Evolutionary conservation across 2,797 vertebrate genomes (phyloP), one percentile per base, ranked within the genome.

Genomic region (Avahi laniger): DNA sequence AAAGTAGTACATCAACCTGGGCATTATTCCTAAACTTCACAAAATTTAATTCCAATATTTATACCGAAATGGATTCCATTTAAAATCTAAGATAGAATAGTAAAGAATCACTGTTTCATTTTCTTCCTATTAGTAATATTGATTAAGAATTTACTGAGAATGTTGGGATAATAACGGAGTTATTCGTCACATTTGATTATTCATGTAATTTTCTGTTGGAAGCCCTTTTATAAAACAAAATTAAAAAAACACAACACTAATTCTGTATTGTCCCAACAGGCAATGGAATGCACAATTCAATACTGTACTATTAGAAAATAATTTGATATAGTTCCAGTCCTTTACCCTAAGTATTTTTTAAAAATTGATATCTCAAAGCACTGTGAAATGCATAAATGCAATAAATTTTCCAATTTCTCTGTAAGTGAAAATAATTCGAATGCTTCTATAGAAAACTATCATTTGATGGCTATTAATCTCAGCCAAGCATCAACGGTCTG

Each of bases 381-480:
- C 10, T n/a, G 69, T 41, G 70, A 79, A 59, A 46, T 12, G 3
- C 24, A 15, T 73, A 89, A 89, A 61, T 11, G 63, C 38, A 85
- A 67, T 63, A 4, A 22, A 35, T 73, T 92, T 96, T 82, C 65
- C n/a, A 86, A 10, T 81, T 93, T 94, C 48, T 86, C 38, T 89
- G 14, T 63, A 61, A 59, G 59, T 17, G 30, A 48, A 80, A 76
- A 78, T 35, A 72, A 88, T 89, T 35, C n/a, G 15, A 96, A 30
- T 22, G 76, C 0, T 80, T 4, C 38, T 65, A 35, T 46, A 78
- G 33, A 75, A 84, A 72, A 10, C 8, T 35, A 9, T 79, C 28
- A 18, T 48, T n/a, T 81, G 63, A 69, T 65, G 33, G 24, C 41
- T 38, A 75, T 48, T 65, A 61, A 70, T 54, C 61, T 85, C 24